Evolutionary conservation across 2,797 vertebrate species (phyloP), one percentile per base, ranked within the genome.

Genomic region (Labroides dimidiatus): DNA sequence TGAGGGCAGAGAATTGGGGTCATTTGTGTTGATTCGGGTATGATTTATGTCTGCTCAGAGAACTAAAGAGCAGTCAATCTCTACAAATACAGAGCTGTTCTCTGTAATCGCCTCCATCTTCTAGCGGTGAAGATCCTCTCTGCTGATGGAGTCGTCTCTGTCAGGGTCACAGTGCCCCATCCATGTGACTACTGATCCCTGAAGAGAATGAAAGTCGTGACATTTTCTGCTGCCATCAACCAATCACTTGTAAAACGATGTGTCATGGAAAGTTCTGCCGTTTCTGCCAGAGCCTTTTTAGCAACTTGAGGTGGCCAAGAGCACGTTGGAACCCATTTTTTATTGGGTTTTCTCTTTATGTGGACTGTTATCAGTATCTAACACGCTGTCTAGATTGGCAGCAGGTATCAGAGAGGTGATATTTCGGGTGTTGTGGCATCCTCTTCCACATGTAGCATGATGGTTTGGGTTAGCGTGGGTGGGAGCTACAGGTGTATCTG

Each of bases 181-280:
- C 81, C 72, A 24, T 77, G 81, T 77, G 87, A 87, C 80, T 62
- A 65, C 69, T 79, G 84, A 87, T 89, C 89, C 81, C 85, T 48
- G 72, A 84, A 83, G 82, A 92, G 80, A 64, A 70, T 55, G 52
- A 77, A 78, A 84, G 88, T 90, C 70, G 80, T 87, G 86, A 86
- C 89, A 85, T 87, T 90, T 90, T 83, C 80, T 89, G 80, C 88
- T 85, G 69, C 81, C 78, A 72, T 84, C 78, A 67, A 85, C 85
- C 84, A 87, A 80, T 91, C 75, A 66, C 82, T 84, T 71, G 55
- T 30, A 52, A 49, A 36, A 85, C 44, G 55, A 84, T 77, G 75
- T 85, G 82, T 87, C 78, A 84, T 56, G 69, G 78, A 86, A 87
- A 85, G 82, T 80, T 85, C 64, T 75, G 15, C 56, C 61, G n/a